A percentile compares a stretch with the other conserved stretches of the same genome.
These are phyloP conservation scores for Chiroxiphia lanceolata DNA, from an alignment of 2,797 vertebrate genomes.

Conservation along the genomic window DNA sequence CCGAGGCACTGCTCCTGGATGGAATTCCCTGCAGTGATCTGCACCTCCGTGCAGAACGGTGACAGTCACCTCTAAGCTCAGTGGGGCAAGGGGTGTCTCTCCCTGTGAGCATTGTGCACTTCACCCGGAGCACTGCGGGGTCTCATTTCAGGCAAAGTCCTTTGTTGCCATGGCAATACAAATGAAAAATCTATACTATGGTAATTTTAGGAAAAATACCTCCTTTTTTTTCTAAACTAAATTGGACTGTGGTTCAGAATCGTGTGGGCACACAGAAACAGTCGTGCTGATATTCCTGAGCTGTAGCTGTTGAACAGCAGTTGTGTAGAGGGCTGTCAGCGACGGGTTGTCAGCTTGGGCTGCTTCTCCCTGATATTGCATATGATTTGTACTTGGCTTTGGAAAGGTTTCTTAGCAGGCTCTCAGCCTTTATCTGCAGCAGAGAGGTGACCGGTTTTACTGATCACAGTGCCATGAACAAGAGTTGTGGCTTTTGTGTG, in stretches of 20 bases:
- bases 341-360: neutral
- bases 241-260: neutral
- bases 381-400: neutral
- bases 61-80: neutral
- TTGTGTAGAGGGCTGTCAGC: neutral
- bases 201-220: conserved; percentile 46
- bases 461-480: neutral
- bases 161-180: conserved; percentile 47
- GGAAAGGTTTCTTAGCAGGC: neutral
- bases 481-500: neutral
- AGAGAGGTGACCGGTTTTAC: neutral
- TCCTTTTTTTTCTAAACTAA: neutral
- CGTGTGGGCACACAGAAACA: conserved; percentile 31
- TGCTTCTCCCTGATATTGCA: neutral
- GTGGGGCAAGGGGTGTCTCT: neutral
- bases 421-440: neutral
- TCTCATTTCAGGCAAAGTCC: neutral
- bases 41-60: neutral
- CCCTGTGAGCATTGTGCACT: neutral
- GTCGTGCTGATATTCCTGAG: neutral
- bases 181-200: neutral
- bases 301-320: neutral
- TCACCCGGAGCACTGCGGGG: neutral
- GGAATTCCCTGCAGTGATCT: neutral
- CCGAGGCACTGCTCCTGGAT: neutral